These are phyloP conservation scores for Cirrhinus molitorella DNA, from an alignment of 2,797 vertebrate genomes.

Conservation along the genomic window DNA sequence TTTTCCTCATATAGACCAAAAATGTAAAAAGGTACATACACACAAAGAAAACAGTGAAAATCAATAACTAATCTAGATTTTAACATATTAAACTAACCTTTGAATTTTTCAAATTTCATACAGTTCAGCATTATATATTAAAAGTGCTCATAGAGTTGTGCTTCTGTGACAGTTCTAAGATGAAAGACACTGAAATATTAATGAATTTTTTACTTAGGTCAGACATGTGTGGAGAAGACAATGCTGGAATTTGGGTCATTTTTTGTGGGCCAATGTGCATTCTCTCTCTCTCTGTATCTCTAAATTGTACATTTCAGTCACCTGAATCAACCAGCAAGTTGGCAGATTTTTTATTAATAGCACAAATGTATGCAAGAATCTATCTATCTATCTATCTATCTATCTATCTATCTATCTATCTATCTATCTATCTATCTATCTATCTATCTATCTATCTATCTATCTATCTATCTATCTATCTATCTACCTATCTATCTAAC, in stretches of 20 bases:
- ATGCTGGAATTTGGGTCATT: slow-evolving; percentile 50
- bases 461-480: too few species aligned
- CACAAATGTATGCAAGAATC: not conserved
- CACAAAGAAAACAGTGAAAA: not conserved
- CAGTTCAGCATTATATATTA: not conserved
- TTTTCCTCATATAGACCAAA: not conserved
- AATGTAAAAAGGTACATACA: not conserved
- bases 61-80: not conserved
- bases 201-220: slow-evolving; percentile 36
- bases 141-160: not conserved
- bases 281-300: not conserved
- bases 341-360: not conserved
- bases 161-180: slow-evolving; percentile 26
- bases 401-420: too few species aligned
- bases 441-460: too few species aligned
- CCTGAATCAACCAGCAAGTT: not conserved
- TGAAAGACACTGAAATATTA: slow-evolving; percentile 53
- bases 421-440: too few species aligned
- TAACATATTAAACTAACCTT: not conserved
- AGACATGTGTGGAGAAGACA: slow-evolving; percentile 43
- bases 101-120: not conserved
- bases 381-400: too few species aligned
- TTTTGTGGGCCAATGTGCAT: not conserved
- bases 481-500: too few species aligned
- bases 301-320: not conserved